phyloP scores from a whole-genome alignment of 2,888 invertebrate genomes.

The Geophilus truncorum region DNA sequence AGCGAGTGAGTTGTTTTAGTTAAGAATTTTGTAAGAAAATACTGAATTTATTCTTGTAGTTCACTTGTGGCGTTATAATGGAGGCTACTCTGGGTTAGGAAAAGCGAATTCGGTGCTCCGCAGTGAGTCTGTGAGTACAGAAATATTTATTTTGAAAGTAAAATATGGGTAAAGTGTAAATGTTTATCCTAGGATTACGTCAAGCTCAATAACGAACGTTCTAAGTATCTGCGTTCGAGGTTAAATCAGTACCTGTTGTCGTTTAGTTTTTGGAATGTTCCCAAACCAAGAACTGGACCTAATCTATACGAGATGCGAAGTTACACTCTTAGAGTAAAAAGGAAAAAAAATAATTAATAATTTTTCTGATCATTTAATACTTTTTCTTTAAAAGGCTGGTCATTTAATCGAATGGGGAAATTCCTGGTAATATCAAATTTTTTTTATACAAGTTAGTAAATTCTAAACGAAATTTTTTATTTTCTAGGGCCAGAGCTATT shows the following conservation, averaged over 20 bases:
- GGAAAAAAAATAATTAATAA: background rate
- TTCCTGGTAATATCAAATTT: slow-evolving; percentile 62
- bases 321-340: slow-evolving; percentile 69
- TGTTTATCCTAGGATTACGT: slow-evolving; percentile 33
- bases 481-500: slow-evolving; percentile 74
- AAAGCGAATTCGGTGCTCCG: slow-evolving; percentile 64
- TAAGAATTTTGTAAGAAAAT: background rate
- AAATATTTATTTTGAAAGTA: background rate
- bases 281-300: slow-evolving; percentile 62
- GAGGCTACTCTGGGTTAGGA: slow-evolving; percentile 85
- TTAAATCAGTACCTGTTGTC: slow-evolving; percentile 89
- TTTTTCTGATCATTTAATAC: too few relatives aligned
- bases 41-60: slow-evolving; percentile 52
- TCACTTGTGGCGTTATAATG: slow-evolving; percentile 91
- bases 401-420: slow-evolving; percentile 99
- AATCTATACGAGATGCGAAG: slow-evolving; percentile 93
- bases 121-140: slow-evolving; percentile 59
- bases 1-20: slow-evolving; percentile 50
- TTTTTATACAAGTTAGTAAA: background rate
- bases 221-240: slow-evolving; percentile 72
- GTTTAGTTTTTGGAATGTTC: slow-evolving; percentile 94
- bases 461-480: background rate
- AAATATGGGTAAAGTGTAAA: background rate
- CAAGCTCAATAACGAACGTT: slow-evolving; percentile 67
- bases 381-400: slow-evolving; percentile 61